Conservation (phyloP, 2,797 vertebrate species). For the Sebastes vulpes region DNA sequence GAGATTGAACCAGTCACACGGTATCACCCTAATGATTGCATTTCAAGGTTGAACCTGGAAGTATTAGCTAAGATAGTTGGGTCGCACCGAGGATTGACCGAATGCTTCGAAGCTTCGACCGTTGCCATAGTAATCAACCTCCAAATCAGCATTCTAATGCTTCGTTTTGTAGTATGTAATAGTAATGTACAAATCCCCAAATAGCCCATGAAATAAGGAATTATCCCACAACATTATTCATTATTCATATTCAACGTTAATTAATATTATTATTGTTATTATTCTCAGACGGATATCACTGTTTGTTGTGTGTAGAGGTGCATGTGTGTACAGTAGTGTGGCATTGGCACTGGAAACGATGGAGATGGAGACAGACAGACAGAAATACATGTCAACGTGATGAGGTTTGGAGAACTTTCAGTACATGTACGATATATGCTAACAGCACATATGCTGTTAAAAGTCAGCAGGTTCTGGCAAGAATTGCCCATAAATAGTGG, state of each 20-base stretch:
- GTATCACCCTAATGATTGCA: neutral
- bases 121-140: too few relatives aligned
- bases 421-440: neutral
- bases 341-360: neutral
- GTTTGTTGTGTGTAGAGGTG: too few relatives aligned
- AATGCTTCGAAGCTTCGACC: too few relatives aligned
- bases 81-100: fast-evolving
- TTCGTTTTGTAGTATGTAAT: too few relatives aligned
- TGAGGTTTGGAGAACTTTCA: neutral
- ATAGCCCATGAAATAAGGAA: too few relatives aligned
- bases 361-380: neutral
- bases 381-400: neutral
- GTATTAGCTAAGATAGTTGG: neutral
- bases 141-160: too few relatives aligned
- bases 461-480: neutral
- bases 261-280: neutral
- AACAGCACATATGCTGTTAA: neutral
- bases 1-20: neutral
- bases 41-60: neutral
- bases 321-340: too few relatives aligned
- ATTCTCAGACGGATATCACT: neutral
- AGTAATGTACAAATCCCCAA: too few relatives aligned
- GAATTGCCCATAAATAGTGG: neutral
- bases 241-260: neutral
- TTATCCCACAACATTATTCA: too few relatives aligned